Evolutionary conservation across 2,113 vertebrate genomes (phyloP).

Genomic region (Gallinago paraguaiae): DNA sequence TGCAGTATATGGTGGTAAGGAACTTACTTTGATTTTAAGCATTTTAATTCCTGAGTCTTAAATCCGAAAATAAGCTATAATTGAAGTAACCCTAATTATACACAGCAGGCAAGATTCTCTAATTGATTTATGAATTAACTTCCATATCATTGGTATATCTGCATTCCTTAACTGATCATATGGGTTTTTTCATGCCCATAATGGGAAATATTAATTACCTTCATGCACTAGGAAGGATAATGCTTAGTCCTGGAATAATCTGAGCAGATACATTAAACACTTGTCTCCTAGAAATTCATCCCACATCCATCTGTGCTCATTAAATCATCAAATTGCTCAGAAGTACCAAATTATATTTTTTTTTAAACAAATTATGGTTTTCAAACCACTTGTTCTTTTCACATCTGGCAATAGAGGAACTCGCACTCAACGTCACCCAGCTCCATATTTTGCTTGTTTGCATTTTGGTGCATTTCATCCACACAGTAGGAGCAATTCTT

Average conservation of each 20-base stretch:
- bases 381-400: slow-evolving; percentile 69
- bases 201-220: slow-evolving; percentile 67
- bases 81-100: slow-evolving; percentile 62
- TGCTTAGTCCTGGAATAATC: slow-evolving; percentile 63
- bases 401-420: slow-evolving; percentile 61
- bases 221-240: slow-evolving; percentile 57
- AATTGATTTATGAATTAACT: slow-evolving; percentile 61
- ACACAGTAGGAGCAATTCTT: slow-evolving; percentile 51
- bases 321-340: slow-evolving; percentile 71
- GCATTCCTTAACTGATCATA: slow-evolving; percentile 43
- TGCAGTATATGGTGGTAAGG: not conserved
- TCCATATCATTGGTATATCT: slow-evolving; percentile 31
- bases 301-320: slow-evolving; percentile 71
- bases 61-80: slow-evolving; percentile 53
- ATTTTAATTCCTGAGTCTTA: slow-evolving; percentile 42
- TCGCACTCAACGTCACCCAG: slow-evolving; percentile 3
- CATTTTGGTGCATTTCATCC: slow-evolving; percentile 56
- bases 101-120: slow-evolving; percentile 48
- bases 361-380: slow-evolving; percentile 61
- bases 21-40: slow-evolving; percentile 31
- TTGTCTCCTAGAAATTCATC: slow-evolving; percentile 64
- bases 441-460: slow-evolving; percentile 55
- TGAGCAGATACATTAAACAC: slow-evolving; percentile 62
- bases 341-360: slow-evolving; percentile 68
- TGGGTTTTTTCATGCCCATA: slow-evolving; percentile 44